Base-by-base conservation (phyloP, 2,797 vertebrate genomes). In the Schizopygopsis malacanthus region DNA sequence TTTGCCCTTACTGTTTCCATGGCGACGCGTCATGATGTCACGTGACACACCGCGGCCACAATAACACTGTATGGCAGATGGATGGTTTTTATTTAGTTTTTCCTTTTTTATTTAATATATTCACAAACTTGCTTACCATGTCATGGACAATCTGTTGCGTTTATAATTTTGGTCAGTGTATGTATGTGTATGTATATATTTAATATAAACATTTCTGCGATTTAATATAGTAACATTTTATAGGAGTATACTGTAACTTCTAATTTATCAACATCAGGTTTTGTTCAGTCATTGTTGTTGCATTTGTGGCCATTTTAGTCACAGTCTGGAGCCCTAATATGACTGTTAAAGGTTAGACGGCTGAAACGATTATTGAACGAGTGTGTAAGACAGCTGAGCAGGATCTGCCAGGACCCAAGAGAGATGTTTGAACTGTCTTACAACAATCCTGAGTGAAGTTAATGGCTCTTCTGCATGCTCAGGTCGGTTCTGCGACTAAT, bases 401-500 rank as follows among this genome's bases (percentile, higher is more conserved):
- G 16, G 25, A 18, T 52, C 47, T 52, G 72, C 47, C 16, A 15
- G 39, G 22, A 43, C 76, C 76, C 76, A 10, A 11, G 54, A 79
- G 76, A 61, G 76, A 79, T 41, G 12, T 43, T 61, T 43, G 33
- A 78, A 25, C 76, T 43, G 4, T 79, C 76, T 63, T 28, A 25
- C 77, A 79, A 15, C 56, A 11, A 25, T 63, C 56, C 39, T 28
- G 77, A 63, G 56, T 28, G 59, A 63, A 28, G 59, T 45, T 45
- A 63, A 28, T 28, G 77, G 41, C 39, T 79, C 77, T 63, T 28
- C 2, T 43, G 39, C 54, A 79, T 41, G 39, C n/a, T 63, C 56
- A 45, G 77, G n/a, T 79, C 43, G 39, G 77, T 79, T 63, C 56
- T 79, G 56, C 9, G n/a, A 56, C 67, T 56, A 61, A 73, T 54